Base-by-base conservation (phyloP, 2,888 invertebrate species). In the Amitus sp. region DNA sequence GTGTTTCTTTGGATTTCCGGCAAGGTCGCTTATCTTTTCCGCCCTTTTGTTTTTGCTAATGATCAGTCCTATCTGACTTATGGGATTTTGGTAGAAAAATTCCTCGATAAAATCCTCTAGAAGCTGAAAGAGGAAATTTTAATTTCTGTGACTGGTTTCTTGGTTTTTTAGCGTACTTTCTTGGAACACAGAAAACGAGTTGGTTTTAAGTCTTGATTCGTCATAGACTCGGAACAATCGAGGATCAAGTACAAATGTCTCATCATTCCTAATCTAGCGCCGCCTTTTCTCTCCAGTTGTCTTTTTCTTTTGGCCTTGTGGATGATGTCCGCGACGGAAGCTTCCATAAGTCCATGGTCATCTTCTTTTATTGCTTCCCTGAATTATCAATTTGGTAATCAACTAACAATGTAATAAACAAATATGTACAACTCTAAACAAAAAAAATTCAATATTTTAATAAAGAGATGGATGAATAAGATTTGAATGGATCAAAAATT, bases 31-130 rank as follows among this genome's bases (percentile, higher is more conserved):
- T 2, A 97, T 83, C 83, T 92, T 95, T 77, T 98, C 98, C 1
- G 97, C 96, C 69, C 96, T 86, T 82, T 98, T 98, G 78, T 96
- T 96, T 75, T 92, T 91, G 76, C 96, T 92, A 7, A 90, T 86
- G 65, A 99, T 92, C 30, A 99, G 85, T 18, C 98, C 98, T 66
- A 99, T 84, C 83, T 99, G 99, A 78, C 98, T 97, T 50, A 99
- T 93, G 7, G 99, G 99, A 83, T 99, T 99, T 82, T 98, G 96
- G 83, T 98, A 98, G 82, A 98, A 98, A 80, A 94, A 99, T 80
- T 98, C 97, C 72, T 96, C 94, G 57, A 99, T 89, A 82, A 98
- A 99, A 66, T 90, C 89, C 83, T 96, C 94, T 61, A 99, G 80
- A 10, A 97, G 84, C 94, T 96, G 80, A 67, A 87, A 85, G 65